Base-by-base conservation (phyloP, 2,113 vertebrate genomes). In the Hucho hucho region DNA sequence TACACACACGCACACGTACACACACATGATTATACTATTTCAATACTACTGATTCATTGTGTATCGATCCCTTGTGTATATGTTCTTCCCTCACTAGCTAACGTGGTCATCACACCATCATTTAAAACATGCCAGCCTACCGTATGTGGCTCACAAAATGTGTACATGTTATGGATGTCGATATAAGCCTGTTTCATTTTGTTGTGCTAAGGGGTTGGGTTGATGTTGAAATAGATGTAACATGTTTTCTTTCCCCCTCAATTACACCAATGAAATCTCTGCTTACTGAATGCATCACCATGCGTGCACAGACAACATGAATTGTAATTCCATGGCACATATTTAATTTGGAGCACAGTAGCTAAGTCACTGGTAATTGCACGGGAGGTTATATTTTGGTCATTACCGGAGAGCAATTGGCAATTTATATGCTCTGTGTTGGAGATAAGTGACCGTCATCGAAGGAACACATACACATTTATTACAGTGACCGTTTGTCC, bases 381-480 rank as follows among this genome's bases (percentile, higher is more conserved):
- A 90, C 85, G 87, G 84, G 85, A 81, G 87, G 89, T 87, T 83
- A 87, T 82, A 85, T 89, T 89, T 82, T 79, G 82, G 85, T 87
- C 89, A 90, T 92, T 91, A 90, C 86, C 87, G 81, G 65, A 6
- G 81, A 65, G 77, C 87, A 88, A 86, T 83, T 88, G 87, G 83
- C 83, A 89, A 90, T 89, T 91, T 83, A 85, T 84, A 86, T 83
- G 80, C 88, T 80, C 49, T 72, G 79, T 83, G 83, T 83, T 76
- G 79, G 85, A 85, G 75, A 53, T 14, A 69, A 78, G 77, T 86
- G 80, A 88, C 83, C 85, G 88, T 87, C 83, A 80, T 83, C 84
- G 59, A 69, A 69, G 53, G 66, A 78, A 71, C 1, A 16, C 78
- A 87, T 89, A 78, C 79, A 87, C 86, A 89, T 86, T 89, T 83